Evolutionary conservation across 2,113 vertebrate genomes (phyloP), one percentile per base, ranked within the genome.

Genomic region (Physeter macrocephalus): DNA sequence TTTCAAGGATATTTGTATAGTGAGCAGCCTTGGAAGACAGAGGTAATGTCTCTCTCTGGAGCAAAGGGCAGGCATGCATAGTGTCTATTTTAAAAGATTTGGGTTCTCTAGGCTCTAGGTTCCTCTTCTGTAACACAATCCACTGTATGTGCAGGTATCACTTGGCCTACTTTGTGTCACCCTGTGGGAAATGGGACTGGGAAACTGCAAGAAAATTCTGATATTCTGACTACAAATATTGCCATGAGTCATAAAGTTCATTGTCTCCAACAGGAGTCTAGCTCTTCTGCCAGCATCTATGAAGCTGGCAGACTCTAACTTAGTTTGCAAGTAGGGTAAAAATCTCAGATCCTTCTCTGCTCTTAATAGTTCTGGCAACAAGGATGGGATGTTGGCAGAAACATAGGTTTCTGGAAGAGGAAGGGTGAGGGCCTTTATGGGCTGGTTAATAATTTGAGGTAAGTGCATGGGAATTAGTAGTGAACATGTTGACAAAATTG

Each of bases 151-250:
- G 36, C 78, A 81, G 67, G 52, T 93, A 43, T 90, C 25, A 77
- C 21, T 61, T 93, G 66, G 61, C 34, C 43, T 93, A 54, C 49
- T 93, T 90, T 94, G 36, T 64, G n/a, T 87, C 20, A 36, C 13
- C 27, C 21, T 74, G 13, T 96, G 72, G 71, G 61, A 93, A 93
- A 62, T 95, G 36, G 64, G 67, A 61, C 64, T 95, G 74, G 49
- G 57, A 31, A 95, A 95, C n/a, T 86, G 0, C 11, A 92, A 92
- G 82, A 86, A 90, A 95, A 93, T 97, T n/a, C 94, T 91, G 59
- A 31, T 95, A 81, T 66, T 85, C 34, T 87, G 64, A 61, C 54
- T 77, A n/a, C 17, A 71, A 41, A 83, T 95, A 64, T 86, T 86
- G 34, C 59, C 54, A 21, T 88, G 54, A 84, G 49, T 94, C 62